Evolutionary conservation across 2,888 invertebrate species (phyloP), one percentile per base, ranked within the genome.

Genomic region (Lithophane socia): DNA sequence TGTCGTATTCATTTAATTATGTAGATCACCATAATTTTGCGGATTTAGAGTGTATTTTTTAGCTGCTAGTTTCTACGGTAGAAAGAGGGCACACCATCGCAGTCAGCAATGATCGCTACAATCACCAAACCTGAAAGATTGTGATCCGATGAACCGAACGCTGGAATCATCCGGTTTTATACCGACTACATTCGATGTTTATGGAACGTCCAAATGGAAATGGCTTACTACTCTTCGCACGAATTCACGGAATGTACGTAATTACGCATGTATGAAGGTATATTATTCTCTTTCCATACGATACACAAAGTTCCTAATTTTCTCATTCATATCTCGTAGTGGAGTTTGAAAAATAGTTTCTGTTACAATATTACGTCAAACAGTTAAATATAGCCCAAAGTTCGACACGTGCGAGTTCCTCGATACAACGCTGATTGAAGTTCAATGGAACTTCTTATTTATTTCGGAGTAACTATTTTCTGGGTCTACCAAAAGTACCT

Each of bases 381-480:
- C 16, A 42, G 67, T 66, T 80, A 76, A 64, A 83, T 73, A 67
- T 83, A 84, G 70, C 7, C 0, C 42, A 65, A 24, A 68, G 37
- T 83, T 75, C 13, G 68, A 64, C 29, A 47, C 47, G n/a, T 24
- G 75, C 61, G 37, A 47, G 56, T 73, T 76, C 44, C 66, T 65
- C 29, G 29, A 52, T 37, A 71, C 44, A 37, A 37, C 42, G 37
- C 18, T 68, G 56, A 71, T 71, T 70, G 73, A 73, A 64, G 65
- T 73, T 73, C 63, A 79, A 37, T 65, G 0, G 44, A 63, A 54
- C 47, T 64, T 71, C 12, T 58, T 65, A 44, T 72, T 65, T 65
- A 16, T 60, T 63, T 52, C 1, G 12, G 16, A 9, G 18, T 44
- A 29, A 73, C 54, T 21, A n/a, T 68, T 47, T n/a, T 68, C 3